phyloP scores from a whole-genome alignment of 2,888 invertebrate species.

The Tiliacea citrago region DNA sequence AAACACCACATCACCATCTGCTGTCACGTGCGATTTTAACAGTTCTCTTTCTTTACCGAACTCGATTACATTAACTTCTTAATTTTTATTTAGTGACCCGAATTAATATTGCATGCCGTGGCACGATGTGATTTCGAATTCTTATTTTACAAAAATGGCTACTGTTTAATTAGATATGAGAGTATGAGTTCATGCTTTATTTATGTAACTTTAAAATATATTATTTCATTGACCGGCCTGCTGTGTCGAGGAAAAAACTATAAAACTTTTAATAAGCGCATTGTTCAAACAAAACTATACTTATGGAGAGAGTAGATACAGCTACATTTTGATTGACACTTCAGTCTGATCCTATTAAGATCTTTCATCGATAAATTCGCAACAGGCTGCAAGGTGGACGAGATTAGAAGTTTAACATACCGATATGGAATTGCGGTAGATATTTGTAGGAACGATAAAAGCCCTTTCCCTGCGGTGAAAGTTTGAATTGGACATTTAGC shows the following conservation, averaged over 20 bases:
- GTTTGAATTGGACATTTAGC: conserved; percentile 72
- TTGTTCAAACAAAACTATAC: conserved; percentile 10
- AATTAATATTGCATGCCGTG: conserved; percentile 51
- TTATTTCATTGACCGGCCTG: conserved; percentile 12
- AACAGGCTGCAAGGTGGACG: conserved; percentile 22
- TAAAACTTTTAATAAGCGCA: conserved; percentile 7
- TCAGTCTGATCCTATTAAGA: conserved; percentile 59
- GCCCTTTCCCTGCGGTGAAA: conserved; percentile 73
- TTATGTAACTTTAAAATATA: conserved; percentile 53
- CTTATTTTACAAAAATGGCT: conserved; percentile 57
- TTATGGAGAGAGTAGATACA: conserved; percentile 2
- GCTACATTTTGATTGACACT: conserved; percentile 58
- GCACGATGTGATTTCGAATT: conserved; percentile 62
- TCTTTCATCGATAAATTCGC: conserved; percentile 61
- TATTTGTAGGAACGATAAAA: conserved; percentile 44
- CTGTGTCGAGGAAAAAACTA: conserved; percentile 6
- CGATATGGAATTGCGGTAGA: conserved; percentile 25
- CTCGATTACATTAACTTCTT: conserved; percentile 50
- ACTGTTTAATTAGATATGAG: conserved; percentile 65
- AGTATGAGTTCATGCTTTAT: conserved; percentile 45
- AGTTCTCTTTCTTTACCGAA: conserved; percentile 36
- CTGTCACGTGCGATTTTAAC: conserved; percentile 31
- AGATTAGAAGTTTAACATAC: conserved; percentile 41
- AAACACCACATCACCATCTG: conserved; percentile 39
- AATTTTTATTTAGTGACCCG: conserved; percentile 56